Base-by-base conservation (phyloP, 1,140 invertebrate species). In the Drosophila sechellia region DNA sequence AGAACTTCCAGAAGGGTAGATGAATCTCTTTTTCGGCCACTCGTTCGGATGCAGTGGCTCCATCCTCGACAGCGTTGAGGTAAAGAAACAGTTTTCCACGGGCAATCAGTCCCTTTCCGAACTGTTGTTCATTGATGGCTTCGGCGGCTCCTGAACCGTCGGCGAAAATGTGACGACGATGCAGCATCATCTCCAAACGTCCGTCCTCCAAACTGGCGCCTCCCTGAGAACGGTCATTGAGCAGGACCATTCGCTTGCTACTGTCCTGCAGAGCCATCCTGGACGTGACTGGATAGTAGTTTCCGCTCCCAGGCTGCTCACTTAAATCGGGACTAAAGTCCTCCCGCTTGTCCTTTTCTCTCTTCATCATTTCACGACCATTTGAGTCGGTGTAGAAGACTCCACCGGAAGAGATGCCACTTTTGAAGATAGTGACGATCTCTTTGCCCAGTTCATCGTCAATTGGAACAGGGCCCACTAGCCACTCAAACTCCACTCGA, bases 381-480 rank as follows among this genome's bases (percentile, higher is more conserved):
- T 99, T 99, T 0, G 97, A 96, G 92, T 99, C 98, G 0, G 98
- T 99, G 86, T 96, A 98, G 92, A 99, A 99, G 2, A 94, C 93
- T 0, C 94, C 94, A 3, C 95, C 92, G 0, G 95, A 95, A 0
- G 94, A 71, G 3, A 98, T 86, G 54, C 95, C 93, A 6, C 95
- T 95, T 11, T 93, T 92, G 58, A 96, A 98, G 45, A 94, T 93
- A 0, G 95, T 95, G 1, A 99, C 93, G 2, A 98, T 93, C 93
- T 99, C 98, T 92, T 96, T 98, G 0, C 97, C 97, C 48, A 94
- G 87, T 0, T 92, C 89, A 81, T 97, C 96, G 0, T 80, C 93
- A 13, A 97, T 93, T 8, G 98, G 97, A 68, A 99, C 97, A 0
- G 98, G 98, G 40, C 98, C 98, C 70, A 99, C 94, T 1, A 98